Evolutionary conservation across 2,113 vertebrate species (phyloP).

Genomic region (Nymphicus hollandicus): DNA sequence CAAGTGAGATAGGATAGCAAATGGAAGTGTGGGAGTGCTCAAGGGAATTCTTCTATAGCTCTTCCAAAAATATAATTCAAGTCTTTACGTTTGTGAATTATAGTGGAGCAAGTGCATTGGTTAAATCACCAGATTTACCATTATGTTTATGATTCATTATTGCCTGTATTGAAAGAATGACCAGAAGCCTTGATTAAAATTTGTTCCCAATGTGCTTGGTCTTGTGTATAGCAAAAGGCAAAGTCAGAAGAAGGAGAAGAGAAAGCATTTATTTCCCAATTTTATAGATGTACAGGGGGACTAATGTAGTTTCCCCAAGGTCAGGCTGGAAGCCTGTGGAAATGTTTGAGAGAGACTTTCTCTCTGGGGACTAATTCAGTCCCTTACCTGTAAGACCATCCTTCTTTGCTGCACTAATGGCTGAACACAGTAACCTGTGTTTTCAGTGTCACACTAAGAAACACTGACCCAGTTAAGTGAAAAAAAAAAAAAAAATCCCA

Average conservation of each 20-base stretch:
- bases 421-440: background rate
- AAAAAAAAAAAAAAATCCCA: background rate
- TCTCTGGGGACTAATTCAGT: background rate
- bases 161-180: background rate
- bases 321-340: background rate
- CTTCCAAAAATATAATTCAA: conserved; percentile 3
- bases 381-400: background rate
- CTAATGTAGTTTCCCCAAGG: background rate
- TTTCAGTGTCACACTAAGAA: conserved; percentile 14
- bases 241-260: background rate
- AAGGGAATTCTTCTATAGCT: conserved; percentile 15
- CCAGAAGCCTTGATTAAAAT: background rate
- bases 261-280: background rate
- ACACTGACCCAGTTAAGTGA: background rate
- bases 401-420: background rate
- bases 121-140: conserved; percentile 20
- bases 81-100: conserved; percentile 1
- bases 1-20: conserved; percentile 56
- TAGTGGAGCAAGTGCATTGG: background rate
- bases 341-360: background rate
- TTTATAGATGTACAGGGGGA: background rate
- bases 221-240: background rate
- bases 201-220: background rate
- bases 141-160: background rate
- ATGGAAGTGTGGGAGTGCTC: conserved; percentile 40